Evolutionary conservation across 2,113 vertebrate genomes (phyloP), one percentile per base, ranked within the genome.

Genomic region (Dolichotis patagonum): DNA sequence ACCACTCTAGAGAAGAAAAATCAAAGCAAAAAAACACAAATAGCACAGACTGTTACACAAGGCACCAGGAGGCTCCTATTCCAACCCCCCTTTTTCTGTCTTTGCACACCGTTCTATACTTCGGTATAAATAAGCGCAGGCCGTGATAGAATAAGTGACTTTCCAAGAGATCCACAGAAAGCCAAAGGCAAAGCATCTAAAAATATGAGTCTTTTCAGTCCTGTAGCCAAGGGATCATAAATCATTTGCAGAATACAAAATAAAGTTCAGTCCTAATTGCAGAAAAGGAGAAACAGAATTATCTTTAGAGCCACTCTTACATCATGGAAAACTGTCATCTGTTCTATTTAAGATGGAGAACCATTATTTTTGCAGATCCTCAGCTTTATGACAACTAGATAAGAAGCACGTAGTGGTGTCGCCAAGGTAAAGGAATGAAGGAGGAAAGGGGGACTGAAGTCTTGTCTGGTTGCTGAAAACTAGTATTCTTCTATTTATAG

Each of bases 241-340:
- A 94, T 94, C 58, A 93, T 26, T 94, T 96, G 71, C 41, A 93
- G 87, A 84, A 86, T 85, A 89, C 62, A 97, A 96, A 95, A 75
- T 89, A 85, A 88, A 90, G 80, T 94, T 73, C 63, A 38, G 28
- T 30, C 49, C 17, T 80, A 85, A 86, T 91, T 90, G 67, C 22
- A 86, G 52, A 83, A 67, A 22, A 80, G 28, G 13, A 91, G 20
- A 38, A 88, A 56, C n/a, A 54, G 4, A 49, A 81, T 75, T 91
- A 81, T 93, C 78, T 94, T 94, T 94, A 28, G 75, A 85, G 86
- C 43, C 35, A 41, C 16, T 88, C 19, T 54, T 30, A 0, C 26
- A n/a, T 87, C 56, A 32, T 49, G 63, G 41, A 83, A 92, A 92
- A 82, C 65, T 83, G 92, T 86, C 32, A 69, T 91, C 20, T 88